phyloP scores from a whole-genome alignment of 1,140 invertebrate species.

The Aphidius ervi region DNA sequence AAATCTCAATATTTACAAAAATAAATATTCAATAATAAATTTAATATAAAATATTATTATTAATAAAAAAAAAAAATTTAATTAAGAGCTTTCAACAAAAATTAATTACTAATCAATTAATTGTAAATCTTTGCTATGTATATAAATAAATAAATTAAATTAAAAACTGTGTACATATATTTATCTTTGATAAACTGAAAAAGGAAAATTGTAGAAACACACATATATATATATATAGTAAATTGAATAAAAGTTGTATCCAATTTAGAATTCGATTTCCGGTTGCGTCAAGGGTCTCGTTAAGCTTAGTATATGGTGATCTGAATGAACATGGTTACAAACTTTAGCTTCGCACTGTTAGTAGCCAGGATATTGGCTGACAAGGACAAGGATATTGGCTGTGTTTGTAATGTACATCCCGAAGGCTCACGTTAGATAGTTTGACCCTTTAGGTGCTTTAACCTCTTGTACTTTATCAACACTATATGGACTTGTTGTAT shows the following conservation, averaged over 20 bases:
- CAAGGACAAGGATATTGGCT: slow-evolving; percentile 20
- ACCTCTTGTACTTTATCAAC: too few relatives aligned
- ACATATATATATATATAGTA: slow-evolving; percentile 2
- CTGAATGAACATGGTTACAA: slow-evolving; percentile 20
- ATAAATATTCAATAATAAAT: too few relatives aligned
- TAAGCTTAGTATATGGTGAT: slow-evolving; percentile 23
- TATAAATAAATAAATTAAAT: too few relatives aligned
- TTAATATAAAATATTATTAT: too few relatives aligned
- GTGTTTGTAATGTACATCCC: slow-evolving; percentile 28
- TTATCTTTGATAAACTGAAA: neutral
- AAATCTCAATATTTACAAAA: too few relatives aligned
- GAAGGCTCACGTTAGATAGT: slow-evolving; percentile 14
- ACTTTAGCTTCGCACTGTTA: slow-evolving; percentile 20
- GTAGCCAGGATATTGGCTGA: slow-evolving; percentile 26
- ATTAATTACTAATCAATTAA: too few relatives aligned
- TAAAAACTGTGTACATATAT: too few relatives aligned
- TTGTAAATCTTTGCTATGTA: too few relatives aligned
- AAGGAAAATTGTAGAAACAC: neutral
- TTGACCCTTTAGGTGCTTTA: slow-evolving; percentile 18
- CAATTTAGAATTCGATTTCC: slow-evolving; percentile 24
- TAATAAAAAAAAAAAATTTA: too few relatives aligned
- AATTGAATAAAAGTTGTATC: slow-evolving; percentile 2
- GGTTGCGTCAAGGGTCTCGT: slow-evolving; percentile 18
- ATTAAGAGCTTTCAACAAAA: too few relatives aligned
- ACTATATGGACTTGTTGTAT: too few relatives aligned